These are phyloP conservation scores for Tetragnatha versicolor DNA, from an alignment of 1,140 invertebrate genomes.

Conservation along the genomic window DNA sequence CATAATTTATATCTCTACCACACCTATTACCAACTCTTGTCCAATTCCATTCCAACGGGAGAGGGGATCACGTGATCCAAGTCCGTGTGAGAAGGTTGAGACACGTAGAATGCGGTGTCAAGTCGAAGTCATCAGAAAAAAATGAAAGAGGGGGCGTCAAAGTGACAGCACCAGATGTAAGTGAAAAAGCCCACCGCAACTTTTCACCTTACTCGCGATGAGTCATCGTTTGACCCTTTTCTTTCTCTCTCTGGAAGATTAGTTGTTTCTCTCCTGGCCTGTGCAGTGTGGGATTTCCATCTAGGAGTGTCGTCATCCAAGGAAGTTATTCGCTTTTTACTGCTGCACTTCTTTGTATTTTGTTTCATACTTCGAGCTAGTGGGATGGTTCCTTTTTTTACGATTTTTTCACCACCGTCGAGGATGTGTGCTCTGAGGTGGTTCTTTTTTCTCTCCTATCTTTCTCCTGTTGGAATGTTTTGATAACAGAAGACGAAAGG, in stretches of 20 bases:
- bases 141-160: neutral
- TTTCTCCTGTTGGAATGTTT: constrained; percentile 24
- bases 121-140: too few relatives aligned
- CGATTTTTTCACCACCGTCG: too few relatives aligned
- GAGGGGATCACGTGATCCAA: too few relatives aligned
- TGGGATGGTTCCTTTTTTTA: too few relatives aligned
- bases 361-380: too few relatives aligned
- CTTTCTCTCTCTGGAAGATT: neutral
- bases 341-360: neutral
- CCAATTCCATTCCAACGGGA: too few relatives aligned
- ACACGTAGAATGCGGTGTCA: too few relatives aligned
- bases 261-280: constrained; percentile 18
- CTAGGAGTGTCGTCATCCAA: constrained; percentile 34
- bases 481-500: constrained; percentile 15
- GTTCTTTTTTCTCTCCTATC: neutral
- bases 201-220: constrained; percentile 41
- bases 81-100: neutral
- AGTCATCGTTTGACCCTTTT: constrained; percentile 46
- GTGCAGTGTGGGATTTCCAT: constrained; percentile 41
- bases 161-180: constrained; percentile 45
- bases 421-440: constrained; percentile 7
- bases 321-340: constrained; percentile 31
- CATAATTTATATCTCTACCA: too few relatives aligned
- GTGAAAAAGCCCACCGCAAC: constrained; percentile 26
- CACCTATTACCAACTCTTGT: too few relatives aligned